Evolutionary conservation across 2,113 vertebrate species (phyloP).

Genomic region (Varanus salvator): DNA sequence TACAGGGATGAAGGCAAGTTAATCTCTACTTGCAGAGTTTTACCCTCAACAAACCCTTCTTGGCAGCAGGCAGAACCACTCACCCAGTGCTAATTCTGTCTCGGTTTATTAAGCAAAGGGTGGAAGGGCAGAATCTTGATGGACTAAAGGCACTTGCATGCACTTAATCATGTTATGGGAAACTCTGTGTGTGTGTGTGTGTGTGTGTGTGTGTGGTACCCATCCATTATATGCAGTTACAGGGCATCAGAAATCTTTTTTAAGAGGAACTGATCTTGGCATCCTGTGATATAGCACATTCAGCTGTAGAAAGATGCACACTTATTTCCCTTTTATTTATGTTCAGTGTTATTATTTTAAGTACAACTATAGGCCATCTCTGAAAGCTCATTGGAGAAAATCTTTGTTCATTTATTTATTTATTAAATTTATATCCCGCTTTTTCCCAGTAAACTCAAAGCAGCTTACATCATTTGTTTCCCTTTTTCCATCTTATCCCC

Average conservation of each 20-base stretch:
- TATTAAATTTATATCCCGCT: too few relatives aligned
- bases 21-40: slow-evolving; percentile 94
- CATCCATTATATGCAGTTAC: background rate
- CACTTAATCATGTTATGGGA: slow-evolving; percentile 42
- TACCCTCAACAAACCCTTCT: slow-evolving; percentile 97
- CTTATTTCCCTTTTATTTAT: background rate
- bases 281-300: background rate
- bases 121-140: slow-evolving; percentile 72
- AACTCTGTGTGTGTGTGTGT: background rate
- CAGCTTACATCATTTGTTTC: too few relatives aligned
- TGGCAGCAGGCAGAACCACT: slow-evolving; percentile 90
- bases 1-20: slow-evolving; percentile 94
- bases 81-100: slow-evolving; percentile 95
- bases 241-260: background rate
- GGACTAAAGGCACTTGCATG: slow-evolving; percentile 65
- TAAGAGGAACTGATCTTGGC: background rate
- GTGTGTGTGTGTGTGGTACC: background rate
- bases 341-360: slow-evolving; percentile 19
- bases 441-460: too few relatives aligned
- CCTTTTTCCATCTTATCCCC: too few relatives aligned
- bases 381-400: background rate
- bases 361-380: background rate
- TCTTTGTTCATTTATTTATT: too few relatives aligned
- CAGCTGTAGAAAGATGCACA: background rate
- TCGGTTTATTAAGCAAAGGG: slow-evolving; percentile 85